Base-by-base conservation (phyloP, 1,140 invertebrate species). In the Macrotrachela quadricornifera region DNA sequence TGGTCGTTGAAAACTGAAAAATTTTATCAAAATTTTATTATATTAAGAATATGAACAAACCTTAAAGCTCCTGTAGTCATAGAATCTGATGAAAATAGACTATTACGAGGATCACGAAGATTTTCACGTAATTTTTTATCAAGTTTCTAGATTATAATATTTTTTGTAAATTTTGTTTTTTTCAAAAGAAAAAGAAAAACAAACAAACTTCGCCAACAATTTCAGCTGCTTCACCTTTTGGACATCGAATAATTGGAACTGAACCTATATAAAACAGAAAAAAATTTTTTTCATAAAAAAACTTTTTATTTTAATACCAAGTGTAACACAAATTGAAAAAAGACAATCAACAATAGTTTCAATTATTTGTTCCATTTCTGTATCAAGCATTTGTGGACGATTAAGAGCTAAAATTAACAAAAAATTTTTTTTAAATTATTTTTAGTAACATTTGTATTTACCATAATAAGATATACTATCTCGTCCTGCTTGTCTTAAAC, bases 121-220 rank as follows among this genome's bases (percentile, higher is more conserved):
- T 96, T 97, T 66, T 97, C 90, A 45, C 87, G 71, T 18, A 99
- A 73, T 71, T 96, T 96, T 69, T 95, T 94, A 62, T 97, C 86
- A 48, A 99, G 73, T 71, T 91, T 92, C 70, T 69, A 47, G n/a
- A n/a, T n/a, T n/a, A n/a, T n/a, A n/a, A n/a, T n/a, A n/a, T n/a
- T n/a, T n/a, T n/a, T n/a, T n/a, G n/a, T n/a, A n/a, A n/a, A n/a
- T n/a, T n/a, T n/a, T 42, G 18, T 12, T 8, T 30, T 15, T 0
- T 45, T 39, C 21, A 46, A 10, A 46, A 46, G 57, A 57, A 9
- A 36, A 57, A 51, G 6, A n/a, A n/a, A n/a, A n/a, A n/a, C n/a
- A 13, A 14, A 38, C 48, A 18, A 54, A 68, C 67, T 54, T 86
- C 82, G 3, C 85, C 87, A 1, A 99, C 87, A 81, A 91, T 87